Conservation (phyloP, 2,113 vertebrate species). For the Helogale parvula region DNA sequence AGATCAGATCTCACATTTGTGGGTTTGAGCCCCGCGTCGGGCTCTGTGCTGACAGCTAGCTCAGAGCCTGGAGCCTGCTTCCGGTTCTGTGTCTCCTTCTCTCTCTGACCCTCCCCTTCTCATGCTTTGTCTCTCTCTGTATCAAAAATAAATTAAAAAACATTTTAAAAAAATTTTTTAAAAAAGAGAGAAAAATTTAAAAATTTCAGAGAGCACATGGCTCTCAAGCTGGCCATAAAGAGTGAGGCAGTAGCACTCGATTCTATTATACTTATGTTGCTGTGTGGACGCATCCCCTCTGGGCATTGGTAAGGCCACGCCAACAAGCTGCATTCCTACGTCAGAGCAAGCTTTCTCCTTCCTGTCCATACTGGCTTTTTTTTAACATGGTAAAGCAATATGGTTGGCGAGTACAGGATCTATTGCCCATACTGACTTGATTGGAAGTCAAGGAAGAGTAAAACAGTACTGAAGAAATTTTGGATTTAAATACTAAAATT, state of each 20-base stretch:
- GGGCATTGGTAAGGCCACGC: neutral
- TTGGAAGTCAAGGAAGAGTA: neutral
- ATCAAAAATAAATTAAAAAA: too few relatives aligned
- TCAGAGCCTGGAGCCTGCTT: too few relatives aligned
- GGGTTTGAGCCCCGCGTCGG: too few relatives aligned
- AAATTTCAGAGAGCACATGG: neutral
- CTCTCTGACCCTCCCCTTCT: too few relatives aligned
- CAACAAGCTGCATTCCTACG: neutral
- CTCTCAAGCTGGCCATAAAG: neutral
- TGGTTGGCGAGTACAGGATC: neutral
- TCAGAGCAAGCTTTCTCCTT: neutral
- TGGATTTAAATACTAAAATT: neutral
- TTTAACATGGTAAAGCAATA: neutral
- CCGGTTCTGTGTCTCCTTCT: too few relatives aligned
- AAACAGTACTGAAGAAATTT: neutral
- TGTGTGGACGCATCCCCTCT: neutral
- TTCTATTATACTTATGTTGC: neutral
- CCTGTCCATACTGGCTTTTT: neutral
- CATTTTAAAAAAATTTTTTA: too few relatives aligned
- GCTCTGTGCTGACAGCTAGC: too few relatives aligned
- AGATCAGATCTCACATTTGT: too few relatives aligned
- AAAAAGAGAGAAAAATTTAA: neutral
- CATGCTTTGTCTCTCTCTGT: too few relatives aligned
- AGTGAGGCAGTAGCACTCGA: neutral
- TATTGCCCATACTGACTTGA: neutral